A percentile compares a stretch with the other conserved stretches of the same genome.
phyloP scores from a whole-genome alignment of 1,140 invertebrate species.

The Procambarus virginalis region DNA sequence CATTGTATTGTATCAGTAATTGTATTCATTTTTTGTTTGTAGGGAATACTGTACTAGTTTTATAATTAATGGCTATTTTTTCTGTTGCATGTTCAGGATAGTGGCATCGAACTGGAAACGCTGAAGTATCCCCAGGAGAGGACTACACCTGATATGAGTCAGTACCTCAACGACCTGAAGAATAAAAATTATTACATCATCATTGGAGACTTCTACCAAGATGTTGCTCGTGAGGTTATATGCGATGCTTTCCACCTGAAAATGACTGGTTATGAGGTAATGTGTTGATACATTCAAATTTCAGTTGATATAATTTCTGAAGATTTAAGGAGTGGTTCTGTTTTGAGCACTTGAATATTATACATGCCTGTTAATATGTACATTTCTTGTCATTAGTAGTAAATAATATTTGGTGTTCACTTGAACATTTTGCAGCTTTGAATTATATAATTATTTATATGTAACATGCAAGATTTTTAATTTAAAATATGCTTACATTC shows the following conservation, averaged over 20 bases:
- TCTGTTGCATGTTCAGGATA: slow-evolving; percentile 36
- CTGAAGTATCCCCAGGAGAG: slow-evolving; percentile 59
- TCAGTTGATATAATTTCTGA: too few species aligned
- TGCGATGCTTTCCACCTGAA: slow-evolving; percentile 84
- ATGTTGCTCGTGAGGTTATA: slow-evolving; percentile 81
- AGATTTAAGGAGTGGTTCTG: too few species aligned
- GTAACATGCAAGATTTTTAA: too few species aligned
- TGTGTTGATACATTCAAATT: not conserved
- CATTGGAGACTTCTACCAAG: slow-evolving; percentile 85
- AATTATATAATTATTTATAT: too few species aligned
- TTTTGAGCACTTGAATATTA: not conserved
- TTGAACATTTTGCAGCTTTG: too few species aligned
- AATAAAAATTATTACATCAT: slow-evolving; percentile 82
- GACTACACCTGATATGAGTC: slow-evolving; percentile 41
- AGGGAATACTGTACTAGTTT: not conserved
- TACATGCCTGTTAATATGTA: not conserved
- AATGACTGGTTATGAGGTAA: slow-evolving; percentile 72
- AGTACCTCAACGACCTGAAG: slow-evolving; percentile 80
- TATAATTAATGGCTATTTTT: not conserved
- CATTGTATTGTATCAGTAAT: too few species aligned
- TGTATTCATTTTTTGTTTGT: not conserved
- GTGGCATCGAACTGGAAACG: slow-evolving; percentile 49
- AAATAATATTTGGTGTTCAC: too few species aligned
- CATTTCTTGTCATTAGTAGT: not conserved
- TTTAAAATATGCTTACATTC: too few species aligned